Evolutionary conservation across 2,797 vertebrate species (phyloP).

Genomic region (Aphelocoma californica): DNA sequence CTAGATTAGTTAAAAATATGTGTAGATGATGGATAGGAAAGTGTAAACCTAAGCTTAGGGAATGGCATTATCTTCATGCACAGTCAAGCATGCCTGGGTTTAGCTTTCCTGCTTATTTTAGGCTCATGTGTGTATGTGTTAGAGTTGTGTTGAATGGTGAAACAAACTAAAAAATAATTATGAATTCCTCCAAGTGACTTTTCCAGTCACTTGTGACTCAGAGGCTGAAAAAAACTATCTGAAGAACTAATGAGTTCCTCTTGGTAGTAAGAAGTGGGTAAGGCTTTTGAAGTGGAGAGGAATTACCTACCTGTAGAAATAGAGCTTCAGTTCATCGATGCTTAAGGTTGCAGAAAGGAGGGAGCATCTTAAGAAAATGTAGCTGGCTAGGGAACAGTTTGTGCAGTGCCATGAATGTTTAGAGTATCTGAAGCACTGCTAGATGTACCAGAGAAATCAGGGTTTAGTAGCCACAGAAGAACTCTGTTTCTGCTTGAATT

Average conservation of each 20-base stretch:
- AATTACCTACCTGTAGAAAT: background rate
- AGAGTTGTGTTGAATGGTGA: background rate
- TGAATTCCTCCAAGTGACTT: background rate
- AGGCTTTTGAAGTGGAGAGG: background rate
- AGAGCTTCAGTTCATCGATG: background rate
- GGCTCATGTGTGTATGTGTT: background rate
- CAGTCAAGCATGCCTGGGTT: background rate
- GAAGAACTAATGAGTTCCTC: background rate
- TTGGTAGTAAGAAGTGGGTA: background rate
- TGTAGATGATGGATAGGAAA: background rate
- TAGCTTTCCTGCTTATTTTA: background rate
- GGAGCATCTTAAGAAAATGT: background rate
- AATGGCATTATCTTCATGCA: background rate
- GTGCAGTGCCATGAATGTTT: background rate
- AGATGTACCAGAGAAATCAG: background rate
- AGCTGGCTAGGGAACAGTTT: background rate
- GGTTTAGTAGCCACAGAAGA: background rate
- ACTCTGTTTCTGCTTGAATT: conserved; percentile 18
- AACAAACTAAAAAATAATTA: background rate
- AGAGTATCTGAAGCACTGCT: background rate
- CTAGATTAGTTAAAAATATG: conserved; percentile 4
- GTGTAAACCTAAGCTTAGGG: background rate
- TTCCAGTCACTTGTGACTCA: conserved; percentile 22
- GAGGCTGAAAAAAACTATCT: conserved; percentile 8
- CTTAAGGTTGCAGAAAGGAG: background rate